Conservation (phyloP, 2,113 vertebrate genomes). For the Gnathonemus echidnorhynchus region DNA sequence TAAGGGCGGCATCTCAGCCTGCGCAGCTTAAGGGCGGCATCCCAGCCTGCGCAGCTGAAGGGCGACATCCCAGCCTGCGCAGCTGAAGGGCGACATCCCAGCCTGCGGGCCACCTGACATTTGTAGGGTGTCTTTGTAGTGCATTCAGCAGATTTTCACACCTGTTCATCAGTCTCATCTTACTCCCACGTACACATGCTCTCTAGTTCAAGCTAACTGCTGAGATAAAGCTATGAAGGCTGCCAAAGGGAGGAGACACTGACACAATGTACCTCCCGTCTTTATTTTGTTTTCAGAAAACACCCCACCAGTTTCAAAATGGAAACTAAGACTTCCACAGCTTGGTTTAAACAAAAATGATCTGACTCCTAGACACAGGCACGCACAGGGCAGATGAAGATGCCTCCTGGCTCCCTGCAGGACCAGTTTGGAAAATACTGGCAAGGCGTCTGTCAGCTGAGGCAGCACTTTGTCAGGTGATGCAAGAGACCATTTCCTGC, state of each 20-base stretch:
- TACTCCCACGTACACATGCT: neutral
- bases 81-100: neutral
- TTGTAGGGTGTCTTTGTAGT: slow-evolving; percentile 15
- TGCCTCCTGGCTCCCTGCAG: neutral
- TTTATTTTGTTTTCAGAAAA: neutral
- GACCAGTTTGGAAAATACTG: neutral
- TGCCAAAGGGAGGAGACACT: neutral
- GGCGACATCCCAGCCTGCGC: neutral
- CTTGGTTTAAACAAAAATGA: neutral
- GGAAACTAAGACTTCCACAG: slow-evolving; percentile 21
- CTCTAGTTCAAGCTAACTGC: neutral
- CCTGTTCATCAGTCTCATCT: neutral
- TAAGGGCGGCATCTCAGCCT: neutral
- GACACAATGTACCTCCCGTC: neutral
- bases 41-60: neutral
- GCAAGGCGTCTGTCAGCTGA: neutral
- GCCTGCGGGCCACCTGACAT: neutral
- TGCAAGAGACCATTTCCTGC: neutral
- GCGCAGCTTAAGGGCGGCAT: neutral
- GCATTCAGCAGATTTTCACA: slow-evolving; percentile 13
- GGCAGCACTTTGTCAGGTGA: neutral
- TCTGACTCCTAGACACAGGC: neutral
- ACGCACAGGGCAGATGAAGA: neutral
- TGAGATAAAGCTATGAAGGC: neutral
- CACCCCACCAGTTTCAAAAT: neutral